Evolutionary conservation across 2,113 vertebrate species (phyloP), one percentile per base, ranked within the genome.

Genomic region (Myiagra hebetior): DNA sequence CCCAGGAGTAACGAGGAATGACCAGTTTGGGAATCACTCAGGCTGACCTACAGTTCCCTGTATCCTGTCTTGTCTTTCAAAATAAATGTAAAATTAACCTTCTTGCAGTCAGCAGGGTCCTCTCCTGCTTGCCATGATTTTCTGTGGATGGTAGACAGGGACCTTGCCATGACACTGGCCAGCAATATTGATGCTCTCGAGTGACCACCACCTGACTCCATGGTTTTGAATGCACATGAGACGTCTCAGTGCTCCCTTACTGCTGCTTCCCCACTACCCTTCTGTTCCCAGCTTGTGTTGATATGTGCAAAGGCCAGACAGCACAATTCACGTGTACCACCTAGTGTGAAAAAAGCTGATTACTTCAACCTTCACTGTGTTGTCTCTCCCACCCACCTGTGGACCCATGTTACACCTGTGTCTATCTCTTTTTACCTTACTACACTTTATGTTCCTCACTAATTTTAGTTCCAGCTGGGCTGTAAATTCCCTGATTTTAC

Each of bases 301-400:
- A 19, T 13, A 27, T 0, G 1, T 41, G 31, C 23, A 55, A 57
- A 68, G 62, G 19, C 19, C 26, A 55, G 22, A 28, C 28, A 78
- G 20, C 15, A 41, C 0, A 0, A 59, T 42, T 72, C 41, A 47
- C 0, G 0, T 12, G 19, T 44, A 42, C 37, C 16, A 75, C 5
- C 52, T 37, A 53, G 7, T 49, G 28, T 30, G 74, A 76, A 91
- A 78, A 69, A 65, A 23, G 9, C 4, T 41, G 15, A 49, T 70
- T 67, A 68, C 31, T 86, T 68, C 10, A 55, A 1, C 33, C 35
- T 80, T 85, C 42, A 49, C 21, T 0, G 1, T 28, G 12, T 64
- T 78, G 30, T 74, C 55, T 65, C 39, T 62, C 22, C 13, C 20
- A 53, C 63, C 15, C 18, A 72, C 8, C 44, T 42, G 28, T 6